Evolutionary conservation across 2,888 invertebrate genomes (phyloP).

Genomic region (Lasioglossum calceatum): DNA sequence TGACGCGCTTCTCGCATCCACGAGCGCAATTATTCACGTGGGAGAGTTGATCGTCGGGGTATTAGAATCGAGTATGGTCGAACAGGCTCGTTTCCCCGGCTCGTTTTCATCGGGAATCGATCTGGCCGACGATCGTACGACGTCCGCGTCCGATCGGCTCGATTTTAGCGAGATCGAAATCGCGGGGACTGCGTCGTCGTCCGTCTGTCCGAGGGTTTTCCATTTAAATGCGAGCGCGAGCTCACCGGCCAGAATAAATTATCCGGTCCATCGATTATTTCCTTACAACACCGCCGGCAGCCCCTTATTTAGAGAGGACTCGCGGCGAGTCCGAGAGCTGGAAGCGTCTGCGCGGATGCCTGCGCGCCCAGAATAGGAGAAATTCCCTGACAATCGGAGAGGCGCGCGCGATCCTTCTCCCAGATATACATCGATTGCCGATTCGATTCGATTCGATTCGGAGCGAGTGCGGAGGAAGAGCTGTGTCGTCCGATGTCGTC

Average conservation of each 20-base stretch:
- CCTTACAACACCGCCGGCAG: conserved; percentile 42
- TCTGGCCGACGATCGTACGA: not conserved
- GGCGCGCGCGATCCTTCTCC: conserved; percentile 44
- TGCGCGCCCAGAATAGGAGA: conserved; percentile 57
- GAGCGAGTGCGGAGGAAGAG: conserved; percentile 22
- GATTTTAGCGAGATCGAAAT: conserved; percentile 42
- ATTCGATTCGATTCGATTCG: conserved; percentile 32
- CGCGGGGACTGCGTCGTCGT: not conserved
- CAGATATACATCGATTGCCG: conserved; percentile 42
- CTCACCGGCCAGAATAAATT: conserved; percentile 53
- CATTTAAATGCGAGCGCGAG: conserved; percentile 47
- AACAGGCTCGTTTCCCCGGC: conserved; percentile 5
- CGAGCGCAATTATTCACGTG: not conserved
- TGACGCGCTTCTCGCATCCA: not conserved
- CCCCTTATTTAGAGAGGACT: conserved; percentile 59
- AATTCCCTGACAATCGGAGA: conserved; percentile 56
- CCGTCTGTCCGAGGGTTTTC: conserved; percentile 24
- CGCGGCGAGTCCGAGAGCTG: conserved; percentile 29
- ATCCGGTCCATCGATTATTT: conserved; percentile 58
- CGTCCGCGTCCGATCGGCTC: conserved; percentile 3
- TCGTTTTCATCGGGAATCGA: conserved; percentile 20
- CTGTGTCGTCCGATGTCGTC: not conserved
- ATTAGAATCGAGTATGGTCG: conserved; percentile 32
- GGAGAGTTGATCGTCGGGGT: conserved; percentile 7
- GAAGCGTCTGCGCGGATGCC: conserved; percentile 43